Conservation (phyloP, 2,888 invertebrate species). For the Pelosia muscerda region DNA sequence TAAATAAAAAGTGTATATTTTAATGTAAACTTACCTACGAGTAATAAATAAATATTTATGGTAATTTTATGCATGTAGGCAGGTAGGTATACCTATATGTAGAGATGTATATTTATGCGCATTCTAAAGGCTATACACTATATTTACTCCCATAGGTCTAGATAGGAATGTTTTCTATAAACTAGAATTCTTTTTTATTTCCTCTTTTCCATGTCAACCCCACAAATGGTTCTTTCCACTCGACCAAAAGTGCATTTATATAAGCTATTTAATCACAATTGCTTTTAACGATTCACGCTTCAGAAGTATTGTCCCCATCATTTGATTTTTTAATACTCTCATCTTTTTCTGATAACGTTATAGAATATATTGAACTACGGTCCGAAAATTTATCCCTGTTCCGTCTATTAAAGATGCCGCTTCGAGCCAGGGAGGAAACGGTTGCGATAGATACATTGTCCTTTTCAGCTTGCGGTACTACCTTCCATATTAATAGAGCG, state of each 20-base stretch:
- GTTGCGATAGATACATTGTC: conserved; percentile 84
- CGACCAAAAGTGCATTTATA: conserved; percentile 53
- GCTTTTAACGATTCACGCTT: conserved; percentile 68
- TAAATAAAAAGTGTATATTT: no score
- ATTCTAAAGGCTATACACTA: no score
- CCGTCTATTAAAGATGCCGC: conserved; percentile 73
- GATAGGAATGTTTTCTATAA: no score
- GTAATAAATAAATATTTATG: no score
- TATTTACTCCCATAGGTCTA: no score
- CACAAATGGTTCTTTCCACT: conserved; percentile 15
- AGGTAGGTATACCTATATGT: no score
- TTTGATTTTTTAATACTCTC: conserved; percentile 72
- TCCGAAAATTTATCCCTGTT: conserved; percentile 81
- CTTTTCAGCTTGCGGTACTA: conserved; percentile 83
- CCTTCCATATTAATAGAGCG: conserved; percentile 85
- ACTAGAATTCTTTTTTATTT: no score
- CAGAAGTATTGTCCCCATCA: conserved; percentile 82
- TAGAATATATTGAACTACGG: conserved; percentile 81
- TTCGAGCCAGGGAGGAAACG: conserved; percentile 76
- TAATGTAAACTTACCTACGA: no score
- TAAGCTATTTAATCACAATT: conserved; percentile 42
- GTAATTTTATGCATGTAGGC: no score
- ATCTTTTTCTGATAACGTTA: conserved; percentile 81
- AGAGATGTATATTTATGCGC: no score
- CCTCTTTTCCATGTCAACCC: neutral